These are phyloP conservation scores for Tetragnatha versicolor DNA, from an alignment of 1,140 invertebrate species.

Conservation along the genomic window DNA sequence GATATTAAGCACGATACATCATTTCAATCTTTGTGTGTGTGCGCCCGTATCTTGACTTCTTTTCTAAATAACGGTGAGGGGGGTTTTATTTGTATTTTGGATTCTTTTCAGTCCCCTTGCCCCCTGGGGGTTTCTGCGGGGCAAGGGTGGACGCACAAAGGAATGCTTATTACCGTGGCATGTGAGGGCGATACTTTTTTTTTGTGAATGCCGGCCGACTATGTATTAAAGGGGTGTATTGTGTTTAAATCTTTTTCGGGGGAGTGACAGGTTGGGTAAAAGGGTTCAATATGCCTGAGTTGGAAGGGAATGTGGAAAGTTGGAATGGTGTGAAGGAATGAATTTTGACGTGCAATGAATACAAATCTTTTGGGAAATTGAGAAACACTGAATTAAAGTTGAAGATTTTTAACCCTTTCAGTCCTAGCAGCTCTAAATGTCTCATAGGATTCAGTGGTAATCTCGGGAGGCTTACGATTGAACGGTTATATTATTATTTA, in stretches of 20 bases:
- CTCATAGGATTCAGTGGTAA: too few relatives aligned
- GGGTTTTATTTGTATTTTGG: slow-evolving; percentile 10
- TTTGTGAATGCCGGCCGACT: neutral
- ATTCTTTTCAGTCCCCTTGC: neutral
- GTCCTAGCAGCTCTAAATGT: too few relatives aligned
- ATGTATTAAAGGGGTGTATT: slow-evolving; percentile 9
- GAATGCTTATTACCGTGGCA: slow-evolving; percentile 28
- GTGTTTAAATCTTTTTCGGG: neutral
- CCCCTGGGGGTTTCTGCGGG: neutral
- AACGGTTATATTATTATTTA: too few relatives aligned
- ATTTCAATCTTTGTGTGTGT: slow-evolving; percentile 25
- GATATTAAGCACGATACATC: slow-evolving; percentile 50
- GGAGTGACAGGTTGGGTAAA: slow-evolving; percentile 10
- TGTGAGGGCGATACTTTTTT: too few relatives aligned
- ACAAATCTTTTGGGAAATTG: too few relatives aligned
- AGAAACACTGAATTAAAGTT: too few relatives aligned
- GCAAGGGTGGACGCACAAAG: neutral
- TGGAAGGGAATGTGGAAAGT: neutral
- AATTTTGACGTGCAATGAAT: neutral
- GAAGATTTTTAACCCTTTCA: too few relatives aligned
- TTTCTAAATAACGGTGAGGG: slow-evolving; percentile 34
- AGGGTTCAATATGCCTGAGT: neutral
- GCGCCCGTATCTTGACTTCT: slow-evolving; percentile 40
- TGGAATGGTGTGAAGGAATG: neutral
- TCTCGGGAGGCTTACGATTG: too few relatives aligned